Conservation (phyloP, 2,888 invertebrate genomes). For the Acleris holmiana region DNA sequence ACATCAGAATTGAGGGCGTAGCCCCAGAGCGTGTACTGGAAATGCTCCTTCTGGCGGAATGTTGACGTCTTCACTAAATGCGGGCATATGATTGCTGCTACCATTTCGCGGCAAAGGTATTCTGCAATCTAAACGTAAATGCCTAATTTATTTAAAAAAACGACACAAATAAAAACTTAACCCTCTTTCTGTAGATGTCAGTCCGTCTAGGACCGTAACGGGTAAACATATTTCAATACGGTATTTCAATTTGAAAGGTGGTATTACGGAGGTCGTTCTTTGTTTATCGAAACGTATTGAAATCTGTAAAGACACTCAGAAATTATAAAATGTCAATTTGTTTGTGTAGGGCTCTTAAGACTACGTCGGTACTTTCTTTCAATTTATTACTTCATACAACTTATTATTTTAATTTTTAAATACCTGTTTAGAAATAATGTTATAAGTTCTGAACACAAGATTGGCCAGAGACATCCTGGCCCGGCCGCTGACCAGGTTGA, state of each 20-base stretch:
- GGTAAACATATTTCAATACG: no score
- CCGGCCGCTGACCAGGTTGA: constrained; percentile 75
- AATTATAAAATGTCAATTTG: background rate
- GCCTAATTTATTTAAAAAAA: no score
- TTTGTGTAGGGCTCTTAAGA: background rate
- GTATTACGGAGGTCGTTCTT: no score
- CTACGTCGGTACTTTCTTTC: background rate
- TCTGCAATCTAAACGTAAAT: constrained; percentile 79
- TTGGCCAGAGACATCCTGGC: constrained; percentile 77
- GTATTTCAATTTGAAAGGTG: no score
- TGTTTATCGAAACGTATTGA: no score
- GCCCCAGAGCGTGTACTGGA: constrained; percentile 84
- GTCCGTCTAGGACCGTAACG: no score
- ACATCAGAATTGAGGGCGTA: constrained; percentile 83
- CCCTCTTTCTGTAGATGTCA: no score
- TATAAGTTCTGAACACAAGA: constrained; percentile 76
- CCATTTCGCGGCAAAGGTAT: constrained; percentile 86
- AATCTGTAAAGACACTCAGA: no score
- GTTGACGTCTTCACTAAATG: constrained; percentile 77
- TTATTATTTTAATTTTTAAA: background rate
- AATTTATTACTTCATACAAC: background rate
- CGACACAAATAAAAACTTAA: no score
- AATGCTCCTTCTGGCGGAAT: constrained; percentile 79
- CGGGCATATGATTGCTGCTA: constrained; percentile 80
- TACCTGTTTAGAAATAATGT: constrained; percentile 75